These are phyloP conservation scores for Eulemur rubriventer DNA, from an alignment of 2,797 vertebrate species.

Conservation along the genomic window DNA sequence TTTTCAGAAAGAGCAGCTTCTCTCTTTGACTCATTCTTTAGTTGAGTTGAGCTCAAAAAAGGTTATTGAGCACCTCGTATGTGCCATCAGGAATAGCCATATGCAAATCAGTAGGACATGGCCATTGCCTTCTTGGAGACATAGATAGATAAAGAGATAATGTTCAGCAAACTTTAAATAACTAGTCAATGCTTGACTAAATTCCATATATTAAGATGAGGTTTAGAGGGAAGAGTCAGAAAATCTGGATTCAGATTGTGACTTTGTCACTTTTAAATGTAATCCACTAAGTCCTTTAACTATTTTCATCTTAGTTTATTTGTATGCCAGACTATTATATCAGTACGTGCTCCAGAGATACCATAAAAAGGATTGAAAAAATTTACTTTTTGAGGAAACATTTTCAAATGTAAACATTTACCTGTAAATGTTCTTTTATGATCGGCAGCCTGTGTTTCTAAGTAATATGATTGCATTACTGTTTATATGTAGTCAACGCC, in stretches of 20 bases:
- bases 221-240: conserved; percentile 30
- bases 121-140: not conserved
- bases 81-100: not conserved
- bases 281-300: not conserved
- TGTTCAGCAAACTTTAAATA: not conserved
- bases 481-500: not conserved
- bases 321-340: not conserved
- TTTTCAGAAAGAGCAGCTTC: not conserved
- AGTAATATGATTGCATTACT: not conserved
- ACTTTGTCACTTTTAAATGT: not conserved
- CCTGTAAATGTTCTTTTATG: too few species aligned
- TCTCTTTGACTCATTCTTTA: not conserved
- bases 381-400: not conserved
- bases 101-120: not conserved
- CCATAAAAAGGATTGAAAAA: not conserved
- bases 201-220: not conserved
- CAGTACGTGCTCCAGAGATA: not conserved
- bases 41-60: not conserved
- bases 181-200: too few species aligned
- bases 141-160: not conserved
- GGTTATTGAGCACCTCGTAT: not conserved
- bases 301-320: not conserved
- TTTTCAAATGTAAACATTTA: not conserved
- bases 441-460: not conserved
- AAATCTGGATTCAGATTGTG: not conserved